Evolutionary conservation across 2,797 vertebrate genomes (phyloP).

Genomic region (Limnodromus scolopaceus): DNA sequence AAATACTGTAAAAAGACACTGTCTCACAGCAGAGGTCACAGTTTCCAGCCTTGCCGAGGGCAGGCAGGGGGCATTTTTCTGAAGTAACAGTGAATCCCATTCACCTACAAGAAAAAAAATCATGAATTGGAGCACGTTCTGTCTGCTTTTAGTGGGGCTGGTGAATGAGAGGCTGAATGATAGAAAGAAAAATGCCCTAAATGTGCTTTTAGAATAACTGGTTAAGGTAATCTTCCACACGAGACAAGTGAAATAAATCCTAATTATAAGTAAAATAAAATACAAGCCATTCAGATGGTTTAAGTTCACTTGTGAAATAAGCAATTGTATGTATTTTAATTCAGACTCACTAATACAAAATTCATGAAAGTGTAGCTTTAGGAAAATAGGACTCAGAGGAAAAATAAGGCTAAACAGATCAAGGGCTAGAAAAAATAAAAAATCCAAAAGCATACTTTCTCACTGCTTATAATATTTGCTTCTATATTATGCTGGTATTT

Average conservation of each 20-base stretch:
- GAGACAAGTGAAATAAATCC: neutral
- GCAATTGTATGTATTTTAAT: neutral
- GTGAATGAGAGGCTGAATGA: neutral
- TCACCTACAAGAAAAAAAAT: neutral
- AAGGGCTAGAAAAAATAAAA: neutral
- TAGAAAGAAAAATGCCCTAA: neutral
- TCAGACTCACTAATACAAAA: neutral
- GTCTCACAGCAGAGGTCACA: neutral
- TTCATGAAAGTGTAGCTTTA: neutral
- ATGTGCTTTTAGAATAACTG: neutral
- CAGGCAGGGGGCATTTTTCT: neutral
- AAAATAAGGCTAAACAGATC: neutral
- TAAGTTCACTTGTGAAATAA: neutral
- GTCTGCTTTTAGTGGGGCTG: neutral
- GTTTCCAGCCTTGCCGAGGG: fast-evolving
- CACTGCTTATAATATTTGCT: neutral
- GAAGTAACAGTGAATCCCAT: neutral
- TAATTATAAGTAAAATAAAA: neutral
- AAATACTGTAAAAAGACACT: neutral
- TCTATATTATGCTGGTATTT: neutral
- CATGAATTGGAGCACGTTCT: neutral
- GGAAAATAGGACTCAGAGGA: neutral
- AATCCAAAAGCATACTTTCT: neutral
- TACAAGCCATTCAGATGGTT: neutral
- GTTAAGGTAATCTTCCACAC: neutral